Base-by-base conservation (phyloP, 1,140 invertebrate genomes). In the Drosophila arawakana region DNA sequence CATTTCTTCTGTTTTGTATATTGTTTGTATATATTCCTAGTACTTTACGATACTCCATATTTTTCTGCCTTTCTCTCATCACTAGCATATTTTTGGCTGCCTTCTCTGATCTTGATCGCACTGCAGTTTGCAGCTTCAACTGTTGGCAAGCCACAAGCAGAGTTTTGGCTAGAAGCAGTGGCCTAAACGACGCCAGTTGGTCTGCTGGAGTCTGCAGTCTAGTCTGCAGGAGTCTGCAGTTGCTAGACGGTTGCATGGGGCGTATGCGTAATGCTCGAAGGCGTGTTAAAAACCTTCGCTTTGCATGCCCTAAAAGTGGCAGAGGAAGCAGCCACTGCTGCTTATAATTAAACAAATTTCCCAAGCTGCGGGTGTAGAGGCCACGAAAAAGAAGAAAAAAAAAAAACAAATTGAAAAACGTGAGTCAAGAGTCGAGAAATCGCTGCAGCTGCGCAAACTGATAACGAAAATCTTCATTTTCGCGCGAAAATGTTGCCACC, bases 391-490 rank as follows among this genome's bases (percentile, higher is more conserved):
- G 3, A 1, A 30, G 25, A 30, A 30, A 30, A 25, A 30, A 30
- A 30, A 30, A 30, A 30, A 76, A 83, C 73, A 88, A 88, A 88
- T 88, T 83, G 84, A 88, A 88, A 89, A 88, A 88, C 83, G 83
- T 88, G 83, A 88, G 80, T 41, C 37, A 76, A 46, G 25, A 21
- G 18, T 35, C 10, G 59, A 25, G 44, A 50, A 62, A 25, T n/a
- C 57, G 47, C 63, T 66, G 69, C 47, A 39, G 43, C 35, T 52
- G 47, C 21, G n/a, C 8, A 8, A 18, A 30, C 80, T 80, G 84
- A 89, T 88, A 89, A 88, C 80, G 67, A 82, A 89, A 88, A 88
- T 88, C 84, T 88, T 88, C 77, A 89, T 89, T 88, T 88, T 88
- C 74, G 85, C 84, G 84, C 84, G 84, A 88, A 88, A 88, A 88